A percentile compares a stretch with the other conserved stretches of the same genome.
Evolutionary conservation across 2,113 vertebrate species (phyloP).

Genomic region (Ophiodon elongatus): DNA sequence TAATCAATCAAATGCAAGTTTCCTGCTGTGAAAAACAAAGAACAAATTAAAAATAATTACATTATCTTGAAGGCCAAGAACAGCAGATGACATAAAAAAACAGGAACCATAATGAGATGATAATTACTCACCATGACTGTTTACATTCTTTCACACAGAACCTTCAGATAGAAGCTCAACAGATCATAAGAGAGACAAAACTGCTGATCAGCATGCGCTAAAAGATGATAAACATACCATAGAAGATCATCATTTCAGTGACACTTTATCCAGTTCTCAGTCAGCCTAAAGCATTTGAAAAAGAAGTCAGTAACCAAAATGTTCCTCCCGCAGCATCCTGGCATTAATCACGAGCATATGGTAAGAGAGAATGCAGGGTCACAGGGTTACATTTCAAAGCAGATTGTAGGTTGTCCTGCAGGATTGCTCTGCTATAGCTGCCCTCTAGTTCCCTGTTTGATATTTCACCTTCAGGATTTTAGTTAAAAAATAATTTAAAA

Average conservation of each 20-base stretch:
- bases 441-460: neutral
- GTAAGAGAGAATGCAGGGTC: slow-evolving; percentile 1
- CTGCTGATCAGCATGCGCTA: slow-evolving; percentile 38
- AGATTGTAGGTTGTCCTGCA: neutral
- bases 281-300: slow-evolving; percentile 5
- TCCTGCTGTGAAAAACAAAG: slow-evolving; percentile 18
- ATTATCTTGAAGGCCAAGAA: slow-evolving; percentile 25
- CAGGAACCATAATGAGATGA: slow-evolving; percentile 26
- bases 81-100: slow-evolving; percentile 52
- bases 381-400: neutral
- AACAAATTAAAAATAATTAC: slow-evolving; percentile 16
- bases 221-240: slow-evolving; percentile 22
- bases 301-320: slow-evolving; percentile 4
- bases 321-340: neutral
- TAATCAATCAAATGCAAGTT: slow-evolving; percentile 34
- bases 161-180: slow-evolving; percentile 47
- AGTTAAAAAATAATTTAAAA: neutral
- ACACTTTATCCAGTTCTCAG: slow-evolving; percentile 35
- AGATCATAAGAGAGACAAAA: slow-evolving; percentile 49
- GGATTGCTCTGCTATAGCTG: neutral
- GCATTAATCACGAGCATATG: slow-evolving; percentile 29
- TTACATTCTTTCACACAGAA: slow-evolving; percentile 57
- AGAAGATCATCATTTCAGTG: slow-evolving; percentile 25
- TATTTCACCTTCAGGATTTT: neutral
- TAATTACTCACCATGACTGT: slow-evolving; percentile 40